Percentiles rank a stretch among this genome's conserved stretches.
Conservation (phyloP, 2,797 vertebrate genomes). For the Coranthus polyacanthus region DNA sequence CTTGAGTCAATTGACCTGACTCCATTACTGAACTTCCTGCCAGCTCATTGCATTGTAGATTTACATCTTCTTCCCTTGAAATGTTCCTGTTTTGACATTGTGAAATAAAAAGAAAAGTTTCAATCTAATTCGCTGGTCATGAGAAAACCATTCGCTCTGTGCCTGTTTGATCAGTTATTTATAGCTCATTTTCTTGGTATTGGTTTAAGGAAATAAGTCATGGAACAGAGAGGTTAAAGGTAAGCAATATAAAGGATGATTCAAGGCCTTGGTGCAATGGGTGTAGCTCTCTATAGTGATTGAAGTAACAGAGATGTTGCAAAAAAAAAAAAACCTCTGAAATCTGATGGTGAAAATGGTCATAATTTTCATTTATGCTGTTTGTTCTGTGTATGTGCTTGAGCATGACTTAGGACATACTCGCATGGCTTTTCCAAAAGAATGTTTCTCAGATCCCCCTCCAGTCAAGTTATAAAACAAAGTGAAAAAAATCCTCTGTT, state of each 20-base stretch:
- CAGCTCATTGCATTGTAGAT: conserved; percentile 30
- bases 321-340: neutral
- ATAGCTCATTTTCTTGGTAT: conserved; percentile 50
- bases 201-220: conserved; percentile 63
- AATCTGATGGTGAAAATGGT: conserved; percentile 13
- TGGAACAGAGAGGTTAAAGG: conserved; percentile 38
- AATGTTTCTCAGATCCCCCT: neutral
- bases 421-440: conserved; percentile 32
- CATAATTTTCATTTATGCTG: conserved; percentile 11
- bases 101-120: conserved; percentile 46
- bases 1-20: conserved; percentile 31
- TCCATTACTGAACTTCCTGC: conserved; percentile 29
- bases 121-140: conserved; percentile 30
- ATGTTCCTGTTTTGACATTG: conserved; percentile 38
- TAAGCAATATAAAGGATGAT: conserved; percentile 58
- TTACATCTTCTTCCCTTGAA: conserved; percentile 34
- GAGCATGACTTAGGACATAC: conserved; percentile 6
- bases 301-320: conserved; percentile 57
- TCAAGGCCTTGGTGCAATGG: conserved; percentile 39
- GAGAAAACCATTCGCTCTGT: conserved; percentile 50
- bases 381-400: conserved; percentile 6
- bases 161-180: conserved; percentile 61
- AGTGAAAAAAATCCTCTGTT: too few relatives aligned
- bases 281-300: conserved; percentile 32
- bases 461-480: too few relatives aligned